Evolutionary conservation across 2,888 invertebrate genomes (phyloP).

Genomic region (Tachystola acroxantha): DNA sequence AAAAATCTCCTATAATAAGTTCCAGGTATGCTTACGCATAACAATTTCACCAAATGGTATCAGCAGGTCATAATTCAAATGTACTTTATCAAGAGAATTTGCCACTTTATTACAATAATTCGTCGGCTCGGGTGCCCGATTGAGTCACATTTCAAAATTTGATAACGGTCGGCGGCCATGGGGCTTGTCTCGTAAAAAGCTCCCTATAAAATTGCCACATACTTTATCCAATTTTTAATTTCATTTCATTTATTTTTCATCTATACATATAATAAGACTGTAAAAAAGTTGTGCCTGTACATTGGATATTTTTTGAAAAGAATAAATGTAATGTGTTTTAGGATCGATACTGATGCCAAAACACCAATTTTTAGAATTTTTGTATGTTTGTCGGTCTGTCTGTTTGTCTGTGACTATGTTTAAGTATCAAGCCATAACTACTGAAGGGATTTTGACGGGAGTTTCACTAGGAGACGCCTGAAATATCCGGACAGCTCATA

Average conservation of each 20-base stretch:
- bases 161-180: slow-evolving; percentile 36
- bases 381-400: no score
- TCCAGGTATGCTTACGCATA: background rate
- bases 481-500: no score
- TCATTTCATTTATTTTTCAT: background rate
- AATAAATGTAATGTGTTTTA: no score
- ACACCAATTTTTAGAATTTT: no score
- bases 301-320: no score
- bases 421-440: no score
- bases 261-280: background rate
- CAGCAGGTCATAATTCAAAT: slow-evolving; percentile 28
- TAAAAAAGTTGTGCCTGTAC: no score
- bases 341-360: no score
- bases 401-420: no score
- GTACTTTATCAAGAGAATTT: slow-evolving; percentile 37
- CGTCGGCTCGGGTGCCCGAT: slow-evolving; percentile 32
- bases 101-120: slow-evolving; percentile 45
- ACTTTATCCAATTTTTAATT: no score
- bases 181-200: slow-evolving; percentile 28
- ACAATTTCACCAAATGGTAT: slow-evolving; percentile 32
- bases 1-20: background rate
- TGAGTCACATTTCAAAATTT: slow-evolving; percentile 32
- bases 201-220: background rate
- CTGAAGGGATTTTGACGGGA: no score
- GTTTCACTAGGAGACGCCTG: no score